Conservation (phyloP, 2,888 invertebrate species). For the Platycheirus rosarum region DNA sequence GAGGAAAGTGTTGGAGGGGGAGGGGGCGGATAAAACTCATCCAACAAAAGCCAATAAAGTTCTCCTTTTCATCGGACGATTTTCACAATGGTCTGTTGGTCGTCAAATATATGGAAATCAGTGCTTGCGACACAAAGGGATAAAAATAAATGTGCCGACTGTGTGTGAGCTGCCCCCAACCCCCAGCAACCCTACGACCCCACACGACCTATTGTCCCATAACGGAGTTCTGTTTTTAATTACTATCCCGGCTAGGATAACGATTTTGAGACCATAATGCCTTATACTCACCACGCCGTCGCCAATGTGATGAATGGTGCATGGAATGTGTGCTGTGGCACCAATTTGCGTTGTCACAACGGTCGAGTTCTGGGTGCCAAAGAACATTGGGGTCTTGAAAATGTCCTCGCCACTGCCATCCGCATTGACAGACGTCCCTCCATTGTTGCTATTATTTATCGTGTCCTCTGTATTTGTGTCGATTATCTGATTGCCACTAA, state of each 20-base stretch:
- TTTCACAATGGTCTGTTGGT: constrained; percentile 14
- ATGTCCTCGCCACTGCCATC: constrained; percentile 80
- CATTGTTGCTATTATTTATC: constrained; percentile 74
- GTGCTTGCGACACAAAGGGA: constrained; percentile 26
- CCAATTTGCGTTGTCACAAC: constrained; percentile 92
- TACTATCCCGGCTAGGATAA: constrained; percentile 27
- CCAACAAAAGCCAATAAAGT: constrained; percentile 1
- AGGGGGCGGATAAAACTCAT: not conserved
- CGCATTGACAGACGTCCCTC: constrained; percentile 75
- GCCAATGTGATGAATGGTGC: constrained; percentile 92
- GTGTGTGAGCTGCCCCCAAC: not conserved
- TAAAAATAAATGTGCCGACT: constrained; percentile 47
- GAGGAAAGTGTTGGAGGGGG: too few relatives aligned
- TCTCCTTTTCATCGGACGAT: not conserved
- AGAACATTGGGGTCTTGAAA: constrained; percentile 87
- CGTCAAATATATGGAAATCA: constrained; percentile 47
- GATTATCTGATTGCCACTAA: constrained; percentile 65
- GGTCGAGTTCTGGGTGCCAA: constrained; percentile 92
- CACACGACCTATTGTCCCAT: constrained; percentile 18
- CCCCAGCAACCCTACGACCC: too few relatives aligned
- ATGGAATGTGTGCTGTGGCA: constrained; percentile 91
- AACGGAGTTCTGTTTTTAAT: constrained; percentile 26
- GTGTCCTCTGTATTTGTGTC: constrained; percentile 75
- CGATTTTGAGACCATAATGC: constrained; percentile 17
- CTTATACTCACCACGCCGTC: constrained; percentile 92